Base-by-base conservation (phyloP, 1,140 invertebrate species). In the Drosophila simulans region DNA sequence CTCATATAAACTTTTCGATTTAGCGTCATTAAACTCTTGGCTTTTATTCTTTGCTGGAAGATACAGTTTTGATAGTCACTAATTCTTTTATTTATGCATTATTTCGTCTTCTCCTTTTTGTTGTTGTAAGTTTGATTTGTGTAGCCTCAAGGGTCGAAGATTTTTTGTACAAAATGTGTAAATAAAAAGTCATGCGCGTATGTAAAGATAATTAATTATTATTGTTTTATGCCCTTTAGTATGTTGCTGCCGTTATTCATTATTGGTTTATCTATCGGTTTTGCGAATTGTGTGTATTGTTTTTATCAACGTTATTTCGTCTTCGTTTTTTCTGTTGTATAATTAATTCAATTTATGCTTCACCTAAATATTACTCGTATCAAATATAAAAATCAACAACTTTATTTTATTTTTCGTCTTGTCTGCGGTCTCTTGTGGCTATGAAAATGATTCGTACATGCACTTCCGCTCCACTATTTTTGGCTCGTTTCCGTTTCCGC, bases 321-420 rank as follows among this genome's bases (percentile, higher is more conserved):
- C 75, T 51, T 62, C 62, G 43, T 43, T 37, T 78, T 73, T 51
- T 52, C 80, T 75, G 73, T 80, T 89, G 84, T 89, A 89, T 89
- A 89, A 84, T 89, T 89, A 84, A 84, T 89, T 89, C 80, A 89
- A 89, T 89, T 88, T 80, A 90, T 89, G 77, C 80, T 77, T 89
- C 85, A 74, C 84, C 84, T 89, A 89, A 89, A 89, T 89, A 89
- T 92, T 86, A 92, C 76, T 92, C 91, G 91, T 92, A 92, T 92
- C 91, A 92, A 92, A 92, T 92, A 92, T 92, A 92, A 92, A 92
- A 92, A 92, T 91, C 91, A 92, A 92, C 91, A 92, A 92, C 78
- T 70, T 90, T 91, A 68, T 70, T 68, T 71, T 70, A 56, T 71
- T 71, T 57, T 48, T 70, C 37, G 37, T 70, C 53, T 54, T 66